phyloP scores from a whole-genome alignment of 2,113 vertebrate species.

The Acanthochromis polyacanthus region DNA sequence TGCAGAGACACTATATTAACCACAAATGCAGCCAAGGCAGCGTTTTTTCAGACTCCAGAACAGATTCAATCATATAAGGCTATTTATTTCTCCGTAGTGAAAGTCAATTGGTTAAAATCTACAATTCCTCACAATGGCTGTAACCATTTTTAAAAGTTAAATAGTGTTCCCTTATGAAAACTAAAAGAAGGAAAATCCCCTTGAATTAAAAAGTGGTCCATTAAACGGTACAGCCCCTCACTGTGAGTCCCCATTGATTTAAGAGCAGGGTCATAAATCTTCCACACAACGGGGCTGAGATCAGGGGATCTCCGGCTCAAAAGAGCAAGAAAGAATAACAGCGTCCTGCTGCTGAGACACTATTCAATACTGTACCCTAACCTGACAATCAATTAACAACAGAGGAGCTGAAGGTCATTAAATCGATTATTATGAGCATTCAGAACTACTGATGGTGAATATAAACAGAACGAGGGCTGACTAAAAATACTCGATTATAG shows the following conservation, averaged over 20 bases:
- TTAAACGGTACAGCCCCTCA: slow-evolving; percentile 67
- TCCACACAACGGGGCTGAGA: slow-evolving; percentile 64
- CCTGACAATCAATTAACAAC: slow-evolving; percentile 74
- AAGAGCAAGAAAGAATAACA: slow-evolving; percentile 73
- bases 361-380: slow-evolving; percentile 64
- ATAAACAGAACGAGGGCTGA: slow-evolving; percentile 44
- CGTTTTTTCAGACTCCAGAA: slow-evolving; percentile 24
- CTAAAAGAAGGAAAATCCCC: slow-evolving; percentile 56
- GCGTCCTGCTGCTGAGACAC: slow-evolving; percentile 54
- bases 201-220: slow-evolving; percentile 71
- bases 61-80: slow-evolving; percentile 42
- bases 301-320: slow-evolving; percentile 62
- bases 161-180: slow-evolving; percentile 60
- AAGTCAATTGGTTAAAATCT: slow-evolving; percentile 44
- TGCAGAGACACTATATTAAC: slow-evolving; percentile 53
- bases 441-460: slow-evolving; percentile 38
- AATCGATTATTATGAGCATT: slow-evolving; percentile 62
- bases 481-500: slow-evolving; percentile 36
- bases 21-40: slow-evolving; percentile 34
- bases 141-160: slow-evolving; percentile 50
- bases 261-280: slow-evolving; percentile 79
- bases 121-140: slow-evolving; percentile 43
- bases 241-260: slow-evolving; percentile 74
- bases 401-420: slow-evolving; percentile 59
- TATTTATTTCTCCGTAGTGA: slow-evolving; percentile 46